Evolutionary conservation across 2,888 invertebrate species (phyloP).

Genomic region (Leucophenga montana): DNA sequence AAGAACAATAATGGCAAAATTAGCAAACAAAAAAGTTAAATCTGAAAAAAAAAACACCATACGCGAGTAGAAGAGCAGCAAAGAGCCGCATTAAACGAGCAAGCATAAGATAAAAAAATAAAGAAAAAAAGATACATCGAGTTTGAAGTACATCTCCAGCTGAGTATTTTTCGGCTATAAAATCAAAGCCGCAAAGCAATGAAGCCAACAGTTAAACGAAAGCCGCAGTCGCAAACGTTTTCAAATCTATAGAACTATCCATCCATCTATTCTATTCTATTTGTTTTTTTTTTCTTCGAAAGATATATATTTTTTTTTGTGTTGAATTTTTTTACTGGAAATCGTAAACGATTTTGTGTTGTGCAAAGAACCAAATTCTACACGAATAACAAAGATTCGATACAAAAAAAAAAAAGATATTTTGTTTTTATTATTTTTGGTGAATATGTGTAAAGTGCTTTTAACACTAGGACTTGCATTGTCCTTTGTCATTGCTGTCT

Average conservation of each 20-base stretch:
- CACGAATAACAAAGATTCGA: background rate
- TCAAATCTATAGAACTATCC: conserved; percentile 26
- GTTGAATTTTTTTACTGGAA: conserved; percentile 27
- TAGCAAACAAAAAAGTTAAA: background rate
- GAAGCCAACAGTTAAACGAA: conserved; percentile 44
- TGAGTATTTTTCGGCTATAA: conserved; percentile 49
- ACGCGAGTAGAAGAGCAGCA: conserved; percentile 15
- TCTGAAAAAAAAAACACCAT: background rate
- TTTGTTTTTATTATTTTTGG: background rate
- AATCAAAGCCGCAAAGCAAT: conserved; percentile 44
- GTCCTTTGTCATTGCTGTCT: conserved; percentile 47
- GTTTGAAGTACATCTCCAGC: conserved; percentile 7
- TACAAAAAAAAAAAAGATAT: background rate
- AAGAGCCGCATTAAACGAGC: conserved; percentile 28
- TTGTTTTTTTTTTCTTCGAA: conserved; percentile 18
- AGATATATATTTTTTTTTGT: conserved; percentile 23
- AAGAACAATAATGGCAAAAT: background rate
- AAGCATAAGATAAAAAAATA: conserved; percentile 16
- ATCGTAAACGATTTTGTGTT: conserved; percentile 19
- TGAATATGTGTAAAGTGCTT: background rate
- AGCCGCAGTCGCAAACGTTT: conserved; percentile 1
- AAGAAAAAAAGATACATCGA: conserved; percentile 25
- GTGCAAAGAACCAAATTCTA: background rate
- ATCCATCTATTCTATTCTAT: too few species aligned
- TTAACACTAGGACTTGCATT: conserved; percentile 44